A percentile compares a stretch with the other conserved stretches of the same genome.
phyloP scores from a whole-genome alignment of 1,140 invertebrate species.

The Nylanderia fulva region DNA sequence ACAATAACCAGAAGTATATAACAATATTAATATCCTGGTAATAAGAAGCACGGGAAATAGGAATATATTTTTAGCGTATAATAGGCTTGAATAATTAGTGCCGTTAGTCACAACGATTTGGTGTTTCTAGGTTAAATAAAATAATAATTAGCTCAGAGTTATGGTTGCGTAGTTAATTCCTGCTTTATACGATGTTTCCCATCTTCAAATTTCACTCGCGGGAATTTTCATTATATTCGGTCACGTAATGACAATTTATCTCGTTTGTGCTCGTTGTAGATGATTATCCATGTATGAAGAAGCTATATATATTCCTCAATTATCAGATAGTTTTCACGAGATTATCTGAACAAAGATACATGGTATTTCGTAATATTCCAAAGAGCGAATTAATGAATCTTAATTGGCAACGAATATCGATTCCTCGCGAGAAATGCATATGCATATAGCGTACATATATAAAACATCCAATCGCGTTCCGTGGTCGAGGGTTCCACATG shows the following conservation, averaged over 20 bases:
- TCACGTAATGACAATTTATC: slow-evolving; percentile 27
- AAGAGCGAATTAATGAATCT: not conserved
- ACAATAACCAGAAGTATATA: not conserved
- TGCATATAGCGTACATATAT: not conserved
- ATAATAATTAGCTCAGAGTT: slow-evolving; percentile 24
- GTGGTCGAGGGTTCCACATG: not conserved
- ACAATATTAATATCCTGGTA: slow-evolving; percentile 11
- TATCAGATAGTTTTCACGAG: not conserved
- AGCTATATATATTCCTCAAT: not conserved
- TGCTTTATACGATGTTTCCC: not conserved
- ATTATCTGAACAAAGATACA: not conserved
- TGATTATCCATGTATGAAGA: not conserved
- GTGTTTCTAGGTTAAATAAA: slow-evolving; percentile 39
- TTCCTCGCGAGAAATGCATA: not conserved
- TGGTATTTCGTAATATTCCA: not conserved
- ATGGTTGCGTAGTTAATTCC: slow-evolving; percentile 5
- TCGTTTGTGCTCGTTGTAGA: slow-evolving; percentile 19
- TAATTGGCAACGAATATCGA: not conserved
- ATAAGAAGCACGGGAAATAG: slow-evolving; percentile 20
- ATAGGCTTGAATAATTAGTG: slow-evolving; percentile 5
- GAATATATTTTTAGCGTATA: not conserved
- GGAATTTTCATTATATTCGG: slow-evolving; percentile 10
- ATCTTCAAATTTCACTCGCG: slow-evolving; percentile 20
- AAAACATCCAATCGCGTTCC: not conserved
- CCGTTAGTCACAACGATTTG: not conserved